Evolutionary conservation across 2,113 vertebrate genomes (phyloP).

Genomic region (Bambusicola thoracicus): DNA sequence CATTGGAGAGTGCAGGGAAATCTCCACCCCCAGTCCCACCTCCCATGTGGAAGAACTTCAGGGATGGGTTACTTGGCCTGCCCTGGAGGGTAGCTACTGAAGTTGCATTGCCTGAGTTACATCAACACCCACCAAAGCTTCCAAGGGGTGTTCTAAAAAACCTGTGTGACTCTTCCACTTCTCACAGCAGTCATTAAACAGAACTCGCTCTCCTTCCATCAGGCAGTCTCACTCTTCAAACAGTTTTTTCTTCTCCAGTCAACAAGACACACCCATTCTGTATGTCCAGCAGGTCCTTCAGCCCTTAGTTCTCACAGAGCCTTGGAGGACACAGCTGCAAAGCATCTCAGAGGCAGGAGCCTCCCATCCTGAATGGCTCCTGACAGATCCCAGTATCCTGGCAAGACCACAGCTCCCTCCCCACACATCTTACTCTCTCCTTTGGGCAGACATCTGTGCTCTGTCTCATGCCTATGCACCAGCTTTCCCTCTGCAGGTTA

Average conservation of each 20-base stretch:
- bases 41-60: background rate
- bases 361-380: background rate
- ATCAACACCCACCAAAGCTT: background rate
- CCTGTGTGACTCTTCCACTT: background rate
- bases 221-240: background rate
- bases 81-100: background rate
- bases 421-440: background rate
- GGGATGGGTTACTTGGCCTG: background rate
- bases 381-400: background rate
- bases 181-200: background rate
- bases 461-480: accelerated
- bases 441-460: background rate
- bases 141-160: background rate
- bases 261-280: background rate
- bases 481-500: background rate
- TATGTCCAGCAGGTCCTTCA: background rate
- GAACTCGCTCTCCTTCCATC: background rate
- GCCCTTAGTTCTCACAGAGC: background rate
- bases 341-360: background rate
- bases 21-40: background rate
- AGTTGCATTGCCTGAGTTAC: background rate
- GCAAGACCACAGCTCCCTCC: background rate
- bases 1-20: background rate
- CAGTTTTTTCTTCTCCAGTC: accelerated
- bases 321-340: background rate